Evolutionary conservation across 2,888 invertebrate genomes (phyloP).

Genomic region (Eupeodes latifasciatus): DNA sequence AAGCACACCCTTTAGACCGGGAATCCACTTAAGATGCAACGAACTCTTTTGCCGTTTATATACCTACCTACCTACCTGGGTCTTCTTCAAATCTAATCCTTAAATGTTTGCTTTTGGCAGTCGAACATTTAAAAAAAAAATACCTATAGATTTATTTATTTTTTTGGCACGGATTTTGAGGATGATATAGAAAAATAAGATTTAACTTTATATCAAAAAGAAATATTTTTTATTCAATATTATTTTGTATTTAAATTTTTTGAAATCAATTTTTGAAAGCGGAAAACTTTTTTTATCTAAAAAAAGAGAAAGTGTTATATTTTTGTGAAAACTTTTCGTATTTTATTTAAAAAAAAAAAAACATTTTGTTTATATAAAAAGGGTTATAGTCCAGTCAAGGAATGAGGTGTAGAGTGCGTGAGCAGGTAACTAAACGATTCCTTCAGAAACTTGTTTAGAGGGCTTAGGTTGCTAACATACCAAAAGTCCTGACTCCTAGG

Average conservation of each 20-base stretch:
- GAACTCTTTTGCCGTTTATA: constrained; percentile 42
- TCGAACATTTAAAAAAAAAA: constrained; percentile 16
- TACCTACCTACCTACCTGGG: constrained; percentile 12
- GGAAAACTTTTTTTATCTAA: background rate
- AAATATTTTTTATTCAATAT: background rate
- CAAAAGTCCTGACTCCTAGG: too few relatives aligned
- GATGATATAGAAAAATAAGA: background rate
- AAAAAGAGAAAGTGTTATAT: background rate
- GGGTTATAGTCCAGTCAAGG: too few relatives aligned
- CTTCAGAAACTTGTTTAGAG: too few relatives aligned
- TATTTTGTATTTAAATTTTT: constrained; percentile 6
- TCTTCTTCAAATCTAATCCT: constrained; percentile 38
- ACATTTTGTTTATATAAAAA: too few relatives aligned
- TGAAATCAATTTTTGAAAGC: background rate
- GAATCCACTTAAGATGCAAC: constrained; percentile 57
- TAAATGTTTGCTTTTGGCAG: constrained; percentile 66
- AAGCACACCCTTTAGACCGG: constrained; percentile 39
- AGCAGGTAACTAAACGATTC: too few relatives aligned
- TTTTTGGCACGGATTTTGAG: constrained; percentile 8
- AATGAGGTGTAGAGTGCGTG: too few relatives aligned
- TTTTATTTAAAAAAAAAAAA: background rate
- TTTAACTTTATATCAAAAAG: background rate
- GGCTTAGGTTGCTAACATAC: too few relatives aligned
- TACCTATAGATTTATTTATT: background rate
- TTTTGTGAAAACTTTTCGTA: too few relatives aligned